These are phyloP conservation scores for Puffinus mauretanicus DNA, from an alignment of 2,113 vertebrate species.

Conservation along the genomic window DNA sequence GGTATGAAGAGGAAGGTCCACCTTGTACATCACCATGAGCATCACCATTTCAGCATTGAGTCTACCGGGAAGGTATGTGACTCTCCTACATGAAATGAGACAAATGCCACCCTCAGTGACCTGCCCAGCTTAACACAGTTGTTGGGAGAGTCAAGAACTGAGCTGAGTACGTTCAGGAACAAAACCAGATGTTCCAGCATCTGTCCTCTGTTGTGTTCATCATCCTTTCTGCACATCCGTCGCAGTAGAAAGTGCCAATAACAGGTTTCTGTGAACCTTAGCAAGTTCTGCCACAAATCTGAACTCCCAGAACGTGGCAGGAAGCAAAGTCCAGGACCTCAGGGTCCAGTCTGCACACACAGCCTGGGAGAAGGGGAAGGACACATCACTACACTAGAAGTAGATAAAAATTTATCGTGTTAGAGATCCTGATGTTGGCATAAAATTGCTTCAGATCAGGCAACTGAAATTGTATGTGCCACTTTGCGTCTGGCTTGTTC, in stretches of 20 bases:
- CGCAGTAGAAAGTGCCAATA: background rate
- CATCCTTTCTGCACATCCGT: background rate
- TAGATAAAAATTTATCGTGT: background rate
- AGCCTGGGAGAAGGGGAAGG: background rate
- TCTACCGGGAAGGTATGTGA: background rate
- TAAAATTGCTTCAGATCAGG: background rate
- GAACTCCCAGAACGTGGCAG: background rate
- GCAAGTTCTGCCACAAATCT: background rate
- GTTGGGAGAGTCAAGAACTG: background rate
- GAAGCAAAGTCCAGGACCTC: background rate
- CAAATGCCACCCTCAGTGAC: background rate
- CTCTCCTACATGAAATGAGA: background rate
- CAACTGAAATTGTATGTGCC: background rate
- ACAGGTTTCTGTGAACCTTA: background rate
- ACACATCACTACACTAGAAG: background rate
- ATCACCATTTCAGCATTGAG: background rate
- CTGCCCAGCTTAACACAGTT: background rate
- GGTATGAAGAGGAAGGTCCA: background rate
- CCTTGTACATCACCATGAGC: background rate
- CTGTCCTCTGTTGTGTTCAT: background rate
- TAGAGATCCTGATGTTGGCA: background rate
- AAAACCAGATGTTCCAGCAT: background rate
- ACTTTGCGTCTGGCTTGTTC: background rate
- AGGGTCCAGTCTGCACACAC: background rate
- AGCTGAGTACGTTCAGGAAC: background rate